Evolutionary conservation across 2,113 vertebrate species (phyloP), one percentile per base, ranked within the genome.

Genomic region (Ammodytes dubius): DNA sequence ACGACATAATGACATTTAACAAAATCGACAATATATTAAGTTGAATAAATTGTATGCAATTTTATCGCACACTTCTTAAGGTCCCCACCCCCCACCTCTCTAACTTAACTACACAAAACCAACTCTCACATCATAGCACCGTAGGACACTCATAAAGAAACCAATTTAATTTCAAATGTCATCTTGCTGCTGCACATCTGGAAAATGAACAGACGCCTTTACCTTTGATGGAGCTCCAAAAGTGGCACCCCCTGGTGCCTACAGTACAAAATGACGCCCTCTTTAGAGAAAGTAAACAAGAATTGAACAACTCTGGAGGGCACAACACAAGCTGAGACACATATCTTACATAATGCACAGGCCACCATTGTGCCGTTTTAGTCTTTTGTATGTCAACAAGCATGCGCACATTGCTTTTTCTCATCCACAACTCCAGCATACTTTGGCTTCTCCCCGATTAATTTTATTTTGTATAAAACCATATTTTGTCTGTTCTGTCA

Each of bases 271-370:
- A 67, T 4, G 15, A 47, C 15, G 14, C 7, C 13, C 37, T 77
- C 39, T 73, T 27, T 42, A 54, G 7, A 74, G n/a, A 70, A 77
- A 79, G 57, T 7, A 47, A 13, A 46, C 7, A 12, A 7, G 14
- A 73, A 52, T 47, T 72, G 63, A 87, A 66, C 53, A 47, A 60
- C 43, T 69, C 82, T 60, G 2, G 9, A 74, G 75, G 79, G 49
- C 74, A 57, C 3, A 57, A 68, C 63, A 85, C 84, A 91, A 87
- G 84, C 79, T 81, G 80, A 83, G 75, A 59, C 68, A 54, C 76
- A 77, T 65, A 57, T 74, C 77, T 93, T 92, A 87, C 54, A 58
- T 90, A 90, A 93, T 3, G 7, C 10, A 56, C 13, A 56, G 19
- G 35, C 63, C 53, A 75, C 61, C 72, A 63, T 70, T 68, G 74